phyloP scores from a whole-genome alignment of 2,797 vertebrate genomes.

The Bucorvus abyssinicus region DNA sequence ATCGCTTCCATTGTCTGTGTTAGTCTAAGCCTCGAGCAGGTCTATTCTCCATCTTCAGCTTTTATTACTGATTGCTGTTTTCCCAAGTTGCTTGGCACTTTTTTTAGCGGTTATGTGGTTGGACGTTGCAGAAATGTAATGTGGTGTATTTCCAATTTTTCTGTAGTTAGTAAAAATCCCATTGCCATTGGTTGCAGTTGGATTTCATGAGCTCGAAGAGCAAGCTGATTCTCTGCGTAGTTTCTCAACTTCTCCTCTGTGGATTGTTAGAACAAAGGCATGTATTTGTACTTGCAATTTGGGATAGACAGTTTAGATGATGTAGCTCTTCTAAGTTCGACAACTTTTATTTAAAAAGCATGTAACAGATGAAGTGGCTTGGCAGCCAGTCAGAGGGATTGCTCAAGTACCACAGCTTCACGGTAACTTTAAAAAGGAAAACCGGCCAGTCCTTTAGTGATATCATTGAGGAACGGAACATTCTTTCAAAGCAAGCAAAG shows the following conservation, averaged over 20 bases:
- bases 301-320: background rate
- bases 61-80: background rate
- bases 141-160: background rate
- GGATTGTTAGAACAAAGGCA: background rate
- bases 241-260: background rate
- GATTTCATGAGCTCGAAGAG: background rate
- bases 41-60: background rate
- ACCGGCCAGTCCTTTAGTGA: constrained; percentile 44
- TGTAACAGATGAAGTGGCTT: constrained; percentile 47
- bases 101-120: background rate
- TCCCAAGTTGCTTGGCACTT: background rate
- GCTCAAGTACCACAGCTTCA: constrained; percentile 20
- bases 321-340: background rate
- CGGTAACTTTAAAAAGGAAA: constrained; percentile 60
- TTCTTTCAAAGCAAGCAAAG: constrained; percentile 36
- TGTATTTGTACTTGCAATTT: background rate
- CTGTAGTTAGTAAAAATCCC: background rate
- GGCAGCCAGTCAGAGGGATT: constrained; percentile 46
- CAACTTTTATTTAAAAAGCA: constrained; percentile 15
- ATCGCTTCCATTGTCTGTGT: background rate
- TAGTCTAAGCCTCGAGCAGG: background rate
- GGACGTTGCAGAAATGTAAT: background rate
- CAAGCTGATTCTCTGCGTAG: background rate
- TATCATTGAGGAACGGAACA: constrained; percentile 29
- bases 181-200: background rate